A percentile compares a stretch with the other conserved stretches of the same genome.
Conservation (phyloP, 2,113 vertebrate species). For the Lipophrys pholis region DNA sequence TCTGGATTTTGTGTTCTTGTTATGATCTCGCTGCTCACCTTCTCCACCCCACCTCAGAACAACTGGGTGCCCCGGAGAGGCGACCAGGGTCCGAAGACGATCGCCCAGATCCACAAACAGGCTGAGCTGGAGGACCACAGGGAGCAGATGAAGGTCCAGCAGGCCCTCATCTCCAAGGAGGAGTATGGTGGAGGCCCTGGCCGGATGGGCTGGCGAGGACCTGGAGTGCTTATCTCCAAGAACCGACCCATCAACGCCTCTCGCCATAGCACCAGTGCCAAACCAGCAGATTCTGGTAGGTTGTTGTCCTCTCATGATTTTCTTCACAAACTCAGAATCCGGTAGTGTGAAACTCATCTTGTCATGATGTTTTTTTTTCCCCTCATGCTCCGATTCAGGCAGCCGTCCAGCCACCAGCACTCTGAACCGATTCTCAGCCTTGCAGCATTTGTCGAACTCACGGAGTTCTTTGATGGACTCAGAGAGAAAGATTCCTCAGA, state of each 20-base stretch:
- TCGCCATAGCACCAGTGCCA: conserved; percentile 89
- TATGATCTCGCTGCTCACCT: too few relatives aligned
- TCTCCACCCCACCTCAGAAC: too few relatives aligned
- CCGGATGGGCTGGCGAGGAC: conserved; percentile 83
- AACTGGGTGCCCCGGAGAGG: too few relatives aligned
- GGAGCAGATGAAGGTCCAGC: too few relatives aligned
- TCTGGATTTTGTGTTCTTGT: too few relatives aligned
- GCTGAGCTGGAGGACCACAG: too few relatives aligned
- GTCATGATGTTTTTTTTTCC: not conserved
- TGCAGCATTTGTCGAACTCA: conserved; percentile 86
- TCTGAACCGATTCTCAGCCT: conserved; percentile 94
- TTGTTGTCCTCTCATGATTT: not conserved
- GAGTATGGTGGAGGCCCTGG: conserved; percentile 86
- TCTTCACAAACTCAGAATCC: not conserved
- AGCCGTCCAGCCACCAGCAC: conserved; percentile 90
- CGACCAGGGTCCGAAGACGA: too few relatives aligned
- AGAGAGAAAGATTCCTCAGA: too few relatives aligned
- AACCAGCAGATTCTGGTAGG: conserved; percentile 88
- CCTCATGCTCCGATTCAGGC: conserved; percentile 84
- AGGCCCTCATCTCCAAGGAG: too few relatives aligned
- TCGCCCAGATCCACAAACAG: too few relatives aligned
- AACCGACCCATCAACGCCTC: conserved; percentile 94
- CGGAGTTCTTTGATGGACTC: conserved; percentile 76
- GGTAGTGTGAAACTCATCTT: not conserved
- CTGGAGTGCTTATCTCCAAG: conserved; percentile 91